A percentile compares a stretch with the other conserved stretches of the same genome.
phyloP scores from a whole-genome alignment of 1,140 invertebrate genomes.

The Brachionus manjavacas region DNA sequence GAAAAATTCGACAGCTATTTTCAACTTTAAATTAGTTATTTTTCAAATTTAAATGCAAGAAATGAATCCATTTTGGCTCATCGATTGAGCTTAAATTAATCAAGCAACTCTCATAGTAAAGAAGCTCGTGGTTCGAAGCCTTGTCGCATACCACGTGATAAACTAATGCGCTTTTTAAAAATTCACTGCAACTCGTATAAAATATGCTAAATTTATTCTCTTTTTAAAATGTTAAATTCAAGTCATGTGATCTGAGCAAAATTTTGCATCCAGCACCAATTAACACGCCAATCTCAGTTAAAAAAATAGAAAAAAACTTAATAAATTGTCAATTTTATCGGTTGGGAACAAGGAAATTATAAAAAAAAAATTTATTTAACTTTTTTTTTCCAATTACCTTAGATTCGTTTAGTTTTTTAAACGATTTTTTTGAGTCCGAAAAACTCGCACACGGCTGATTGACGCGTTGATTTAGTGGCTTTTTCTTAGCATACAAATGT shows the following conservation, averaged over 20 bases:
- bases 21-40: too few relatives aligned
- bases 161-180: not conserved
- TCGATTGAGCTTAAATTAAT: not conserved
- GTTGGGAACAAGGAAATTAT: not conserved
- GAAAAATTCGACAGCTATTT: too few relatives aligned
- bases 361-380: not conserved
- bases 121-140: not conserved
- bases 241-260: not conserved
- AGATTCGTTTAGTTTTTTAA: not conserved
- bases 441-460: not conserved
- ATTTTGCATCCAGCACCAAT: not conserved
- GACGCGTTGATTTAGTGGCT: not conserved
- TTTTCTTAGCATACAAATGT: not conserved
- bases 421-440: not conserved
- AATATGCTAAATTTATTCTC: not conserved
- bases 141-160: not conserved
- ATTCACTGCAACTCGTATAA: not conserved
- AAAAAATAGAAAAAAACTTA: too few relatives aligned
- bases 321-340: not conserved
- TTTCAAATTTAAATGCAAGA: not conserved
- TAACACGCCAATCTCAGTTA: too few relatives aligned
- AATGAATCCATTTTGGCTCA: not conserved
- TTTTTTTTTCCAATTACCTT: not conserved
- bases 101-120: not conserved
- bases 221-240: not conserved